Conservation (phyloP, 2,113 vertebrate species). For the Bubo bubo region DNA sequence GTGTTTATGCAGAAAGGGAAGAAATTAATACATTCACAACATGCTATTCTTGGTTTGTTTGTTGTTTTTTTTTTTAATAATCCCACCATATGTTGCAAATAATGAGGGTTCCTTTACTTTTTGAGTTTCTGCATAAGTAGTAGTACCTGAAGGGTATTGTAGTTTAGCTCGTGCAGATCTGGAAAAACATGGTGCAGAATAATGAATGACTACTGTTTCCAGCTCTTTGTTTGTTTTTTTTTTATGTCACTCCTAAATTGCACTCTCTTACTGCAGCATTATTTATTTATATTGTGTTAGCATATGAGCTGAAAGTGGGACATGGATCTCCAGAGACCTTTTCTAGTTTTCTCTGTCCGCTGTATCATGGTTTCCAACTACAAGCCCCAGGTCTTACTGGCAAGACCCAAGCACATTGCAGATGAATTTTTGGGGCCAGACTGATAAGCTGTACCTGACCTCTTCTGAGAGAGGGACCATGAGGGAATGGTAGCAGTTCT, state of each 20-base stretch:
- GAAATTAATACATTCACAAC: background rate
- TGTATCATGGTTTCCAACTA: accelerated
- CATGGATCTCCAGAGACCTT: background rate
- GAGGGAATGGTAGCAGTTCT: background rate
- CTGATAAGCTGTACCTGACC: background rate
- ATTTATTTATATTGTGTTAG: background rate
- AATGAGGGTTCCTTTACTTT: background rate
- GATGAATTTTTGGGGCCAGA: background rate
- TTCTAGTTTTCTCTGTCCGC: background rate
- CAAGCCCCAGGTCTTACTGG: background rate
- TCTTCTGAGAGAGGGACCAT: background rate
- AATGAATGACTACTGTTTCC: background rate
- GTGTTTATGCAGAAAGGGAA: background rate
- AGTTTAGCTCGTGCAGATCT: background rate
- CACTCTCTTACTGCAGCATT: background rate
- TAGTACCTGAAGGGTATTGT: background rate
- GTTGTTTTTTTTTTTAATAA: background rate
- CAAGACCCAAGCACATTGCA: background rate
- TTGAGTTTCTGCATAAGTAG: background rate
- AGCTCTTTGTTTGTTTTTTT: background rate
- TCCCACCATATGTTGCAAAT: accelerated
- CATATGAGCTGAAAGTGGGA: background rate
- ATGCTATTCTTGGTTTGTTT: too few species aligned
- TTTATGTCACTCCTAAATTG: background rate
- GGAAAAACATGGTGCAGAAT: background rate